Percentiles rank a stretch among this genome's conserved stretches.
Conservation (phyloP, 2,797 vertebrate genomes). For the Apogon hyalosoma region DNA sequence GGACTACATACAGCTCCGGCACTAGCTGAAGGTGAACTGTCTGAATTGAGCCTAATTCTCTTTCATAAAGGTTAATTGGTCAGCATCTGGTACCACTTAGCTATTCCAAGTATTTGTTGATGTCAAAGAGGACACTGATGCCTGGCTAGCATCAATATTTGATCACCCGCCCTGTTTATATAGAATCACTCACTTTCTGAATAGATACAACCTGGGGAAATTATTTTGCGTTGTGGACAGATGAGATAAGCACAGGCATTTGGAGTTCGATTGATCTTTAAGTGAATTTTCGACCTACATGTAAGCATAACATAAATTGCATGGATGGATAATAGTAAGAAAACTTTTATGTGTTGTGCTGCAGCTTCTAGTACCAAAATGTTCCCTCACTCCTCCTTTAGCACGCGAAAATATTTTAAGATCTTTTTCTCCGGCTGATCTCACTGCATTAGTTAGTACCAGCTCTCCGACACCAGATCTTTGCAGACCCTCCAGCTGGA, state of each 20-base stretch:
- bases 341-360: no score
- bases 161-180: conserved; percentile 6
- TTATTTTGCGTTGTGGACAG: no score
- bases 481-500: conserved; percentile 58
- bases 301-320: not conserved
- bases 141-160: conserved; percentile 13
- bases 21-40: conserved; percentile 77
- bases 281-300: no score
- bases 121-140: conserved; percentile 67
- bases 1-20: conserved; percentile 47
- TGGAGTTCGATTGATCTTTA: no score
- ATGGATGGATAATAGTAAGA: no score
- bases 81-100: conserved; percentile 77
- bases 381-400: not conserved
- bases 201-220: not conserved
- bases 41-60: conserved; percentile 67
- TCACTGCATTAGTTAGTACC: conserved; percentile 44
- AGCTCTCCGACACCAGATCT: conserved; percentile 25
- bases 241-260: not conserved
- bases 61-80: conserved; percentile 78
- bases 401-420: conserved; percentile 26
- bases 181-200: not conserved
- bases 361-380: not conserved
- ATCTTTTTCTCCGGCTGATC: conserved; percentile 16
- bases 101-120: conserved; percentile 61